Conservation (phyloP, 1,140 invertebrate species). For the Scaptomyza pallida region DNA sequence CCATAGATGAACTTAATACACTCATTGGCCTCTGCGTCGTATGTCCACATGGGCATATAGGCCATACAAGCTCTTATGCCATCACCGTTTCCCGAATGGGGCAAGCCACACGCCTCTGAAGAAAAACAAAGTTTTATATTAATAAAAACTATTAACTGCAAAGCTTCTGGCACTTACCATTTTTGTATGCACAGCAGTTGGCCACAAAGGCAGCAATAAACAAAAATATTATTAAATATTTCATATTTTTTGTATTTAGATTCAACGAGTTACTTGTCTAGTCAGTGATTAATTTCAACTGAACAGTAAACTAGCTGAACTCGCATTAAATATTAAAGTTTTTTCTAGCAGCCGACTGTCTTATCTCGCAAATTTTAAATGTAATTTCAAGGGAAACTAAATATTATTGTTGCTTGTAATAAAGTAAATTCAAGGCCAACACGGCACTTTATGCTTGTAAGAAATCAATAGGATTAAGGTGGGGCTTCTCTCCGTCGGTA, state of each 20-base stretch:
- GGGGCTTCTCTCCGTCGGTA: too few relatives aligned
- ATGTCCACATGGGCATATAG: conserved; percentile 84
- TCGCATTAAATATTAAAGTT: background rate
- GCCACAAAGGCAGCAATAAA: conserved; percentile 12
- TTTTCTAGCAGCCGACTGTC: too few relatives aligned
- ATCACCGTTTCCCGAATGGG: conserved; percentile 34
- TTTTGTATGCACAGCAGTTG: conserved; percentile 18
- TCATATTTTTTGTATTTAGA: too few relatives aligned
- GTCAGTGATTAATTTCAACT: background rate
- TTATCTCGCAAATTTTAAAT: too few relatives aligned
- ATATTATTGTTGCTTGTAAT: too few relatives aligned
- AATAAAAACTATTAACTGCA: background rate
- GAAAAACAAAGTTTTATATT: too few relatives aligned
- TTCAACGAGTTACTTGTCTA: too few relatives aligned
- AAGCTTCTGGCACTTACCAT: conserved; percentile 6
- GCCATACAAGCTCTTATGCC: conserved; percentile 37
- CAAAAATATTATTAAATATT: conserved; percentile 2
- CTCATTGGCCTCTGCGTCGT: conserved; percentile 87
- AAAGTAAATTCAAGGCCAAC: too few relatives aligned
- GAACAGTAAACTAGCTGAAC: background rate
- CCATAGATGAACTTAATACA: conserved; percentile 91
- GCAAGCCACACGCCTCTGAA: conserved; percentile 30
- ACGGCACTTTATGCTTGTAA: too few relatives aligned
- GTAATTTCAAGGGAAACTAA: too few relatives aligned
- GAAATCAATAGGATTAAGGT: too few relatives aligned